These are phyloP conservation scores for Serranus cabrilla DNA, from an alignment of 2,797 vertebrate species.

Conservation along the genomic window DNA sequence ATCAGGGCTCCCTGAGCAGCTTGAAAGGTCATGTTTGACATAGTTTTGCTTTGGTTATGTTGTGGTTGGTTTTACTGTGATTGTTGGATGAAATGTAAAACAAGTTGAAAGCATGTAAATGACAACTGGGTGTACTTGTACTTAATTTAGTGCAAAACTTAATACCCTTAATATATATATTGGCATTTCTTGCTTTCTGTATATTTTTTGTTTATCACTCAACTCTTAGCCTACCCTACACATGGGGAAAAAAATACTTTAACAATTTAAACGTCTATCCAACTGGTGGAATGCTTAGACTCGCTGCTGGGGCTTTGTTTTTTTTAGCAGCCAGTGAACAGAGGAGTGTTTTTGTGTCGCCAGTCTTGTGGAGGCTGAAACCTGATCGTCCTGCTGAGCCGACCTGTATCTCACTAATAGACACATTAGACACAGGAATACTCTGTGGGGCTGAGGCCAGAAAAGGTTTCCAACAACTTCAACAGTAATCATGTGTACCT, in stretches of 20 bases:
- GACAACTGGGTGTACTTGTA: neutral
- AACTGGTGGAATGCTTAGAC: neutral
- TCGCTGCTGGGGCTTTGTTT: neutral
- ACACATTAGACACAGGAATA: slow-evolving; percentile 28
- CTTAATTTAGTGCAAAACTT: neutral
- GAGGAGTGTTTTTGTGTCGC: slow-evolving; percentile 15
- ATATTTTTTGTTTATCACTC: neutral
- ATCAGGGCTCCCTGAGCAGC: neutral
- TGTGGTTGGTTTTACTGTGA: no score
- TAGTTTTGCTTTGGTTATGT: neutral
- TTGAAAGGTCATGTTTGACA: slow-evolving; percentile 6
- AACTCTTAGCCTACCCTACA: neutral
- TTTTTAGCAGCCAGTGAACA: slow-evolving; percentile 17
- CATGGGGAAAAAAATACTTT: neutral
- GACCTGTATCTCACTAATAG: slow-evolving; percentile 11
- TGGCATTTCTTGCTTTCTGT: neutral
- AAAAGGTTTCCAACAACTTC: neutral
- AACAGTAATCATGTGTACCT: neutral
- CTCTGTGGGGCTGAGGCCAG: neutral
- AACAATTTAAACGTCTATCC: neutral
- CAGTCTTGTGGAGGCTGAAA: slow-evolving; percentile 39
- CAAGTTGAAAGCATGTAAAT: neutral
- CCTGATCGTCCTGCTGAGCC: slow-evolving; percentile 17
- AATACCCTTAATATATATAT: neutral
- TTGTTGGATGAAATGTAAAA: neutral